These are phyloP conservation scores for Macrophya alboannulata DNA, from an alignment of 2,888 invertebrate species.

Conservation along the genomic window DNA sequence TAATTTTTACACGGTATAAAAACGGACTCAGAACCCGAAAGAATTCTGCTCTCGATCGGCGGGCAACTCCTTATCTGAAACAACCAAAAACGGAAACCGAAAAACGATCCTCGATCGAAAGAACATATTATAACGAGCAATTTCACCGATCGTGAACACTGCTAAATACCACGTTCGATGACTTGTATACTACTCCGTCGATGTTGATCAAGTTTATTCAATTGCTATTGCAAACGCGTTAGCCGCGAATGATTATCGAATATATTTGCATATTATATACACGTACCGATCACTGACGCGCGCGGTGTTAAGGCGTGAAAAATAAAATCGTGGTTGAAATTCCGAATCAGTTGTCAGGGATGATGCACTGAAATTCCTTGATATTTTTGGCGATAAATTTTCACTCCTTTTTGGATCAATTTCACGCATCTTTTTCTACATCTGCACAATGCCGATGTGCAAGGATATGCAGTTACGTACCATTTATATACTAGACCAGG, in stretches of 20 bases:
- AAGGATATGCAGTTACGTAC: not conserved
- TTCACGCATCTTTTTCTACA: not conserved
- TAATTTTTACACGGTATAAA: not conserved
- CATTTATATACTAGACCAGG: not conserved
- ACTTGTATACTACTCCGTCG: not conserved
- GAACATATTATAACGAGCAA: too few relatives aligned
- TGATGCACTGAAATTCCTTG: not conserved
- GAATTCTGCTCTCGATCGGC: not conserved
- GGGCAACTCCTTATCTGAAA: not conserved
- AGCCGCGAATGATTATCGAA: conserved; percentile 19
- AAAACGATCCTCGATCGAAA: not conserved
- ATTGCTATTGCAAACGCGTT: conserved; percentile 6
- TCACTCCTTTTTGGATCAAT: not conserved
- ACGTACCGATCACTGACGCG: not conserved
- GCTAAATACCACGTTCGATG: not conserved
- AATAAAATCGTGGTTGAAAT: conserved; percentile 21
- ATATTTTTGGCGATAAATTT: not conserved
- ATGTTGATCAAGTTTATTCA: not conserved
- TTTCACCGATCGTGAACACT: not conserved
- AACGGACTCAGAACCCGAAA: not conserved
- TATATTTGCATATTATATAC: conserved; percentile 36
- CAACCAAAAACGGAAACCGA: not conserved
- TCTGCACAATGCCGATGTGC: not conserved
- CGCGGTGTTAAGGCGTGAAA: conserved; percentile 23
- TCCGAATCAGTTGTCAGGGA: not conserved